These are phyloP conservation scores for Bedellia somnulentella DNA, from an alignment of 2,888 invertebrate species.

Conservation along the genomic window DNA sequence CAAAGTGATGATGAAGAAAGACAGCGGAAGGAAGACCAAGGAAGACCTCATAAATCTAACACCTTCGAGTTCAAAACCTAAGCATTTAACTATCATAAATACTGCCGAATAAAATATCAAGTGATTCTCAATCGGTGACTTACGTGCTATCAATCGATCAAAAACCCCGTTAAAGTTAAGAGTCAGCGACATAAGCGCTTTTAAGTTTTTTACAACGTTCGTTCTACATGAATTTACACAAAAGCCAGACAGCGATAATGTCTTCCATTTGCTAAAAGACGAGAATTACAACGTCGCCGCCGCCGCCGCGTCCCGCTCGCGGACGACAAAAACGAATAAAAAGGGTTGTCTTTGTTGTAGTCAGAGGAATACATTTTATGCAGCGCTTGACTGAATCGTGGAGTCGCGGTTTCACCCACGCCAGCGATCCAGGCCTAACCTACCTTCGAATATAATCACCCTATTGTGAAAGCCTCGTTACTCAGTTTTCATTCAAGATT, in stretches of 20 bases:
- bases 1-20: too few relatives aligned
- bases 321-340: slow-evolving; percentile 46
- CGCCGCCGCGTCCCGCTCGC: slow-evolving; percentile 22
- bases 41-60: too few relatives aligned
- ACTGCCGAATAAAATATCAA: too few relatives aligned
- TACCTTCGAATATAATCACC: slow-evolving; percentile 25
- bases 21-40: too few relatives aligned
- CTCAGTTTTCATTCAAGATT: neutral
- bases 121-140: too few relatives aligned
- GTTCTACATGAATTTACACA: slow-evolving; percentile 50
- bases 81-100: too few relatives aligned
- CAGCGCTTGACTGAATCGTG: slow-evolving; percentile 20
- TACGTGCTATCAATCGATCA: too few relatives aligned
- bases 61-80: too few relatives aligned
- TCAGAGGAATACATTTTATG: slow-evolving; percentile 41
- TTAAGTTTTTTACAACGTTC: slow-evolving; percentile 41
- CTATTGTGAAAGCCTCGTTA: slow-evolving; percentile 21
- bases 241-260: slow-evolving; percentile 49
- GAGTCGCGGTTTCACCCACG: too few relatives aligned
- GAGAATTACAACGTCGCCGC: too few relatives aligned
- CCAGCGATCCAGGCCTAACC: slow-evolving; percentile 3
- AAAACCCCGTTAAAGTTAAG: too few relatives aligned
- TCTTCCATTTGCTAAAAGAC: slow-evolving; percentile 53
- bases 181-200: slow-evolving; percentile 32
- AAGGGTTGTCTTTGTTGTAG: slow-evolving; percentile 40